These are phyloP conservation scores for Hemicentrotus pulcherrimus DNA, from an alignment of 35 echinoderm and acorn worm species.

Conservation along the genomic window DNA sequence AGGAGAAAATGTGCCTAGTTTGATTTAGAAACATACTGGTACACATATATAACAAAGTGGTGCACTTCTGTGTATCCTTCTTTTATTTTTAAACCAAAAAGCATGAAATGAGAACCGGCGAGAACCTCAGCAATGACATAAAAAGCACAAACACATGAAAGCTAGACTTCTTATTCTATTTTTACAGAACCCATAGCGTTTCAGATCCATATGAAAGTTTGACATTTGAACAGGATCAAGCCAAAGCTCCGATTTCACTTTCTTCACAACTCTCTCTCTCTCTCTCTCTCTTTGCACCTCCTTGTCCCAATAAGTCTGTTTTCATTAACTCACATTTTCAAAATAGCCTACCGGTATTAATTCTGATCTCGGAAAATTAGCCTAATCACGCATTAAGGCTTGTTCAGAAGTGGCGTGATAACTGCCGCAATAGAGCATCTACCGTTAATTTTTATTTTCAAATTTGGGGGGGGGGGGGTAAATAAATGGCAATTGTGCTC, in stretches of 20 bases:
- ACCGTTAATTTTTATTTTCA: no score
- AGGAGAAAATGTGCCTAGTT: no score
- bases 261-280: neutral
- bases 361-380: neutral
- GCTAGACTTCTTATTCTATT: neutral
- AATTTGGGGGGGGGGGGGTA: no score
- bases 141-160: neutral
- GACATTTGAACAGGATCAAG: constrained; percentile 24
- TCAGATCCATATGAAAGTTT: neutral
- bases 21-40: no score
- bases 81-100: no score
- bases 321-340: neutral
- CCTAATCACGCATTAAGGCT: neutral
- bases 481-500: no score
- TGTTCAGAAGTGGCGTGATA: no score
- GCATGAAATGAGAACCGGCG: no score
- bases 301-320: neutral
- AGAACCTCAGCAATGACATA: no score
- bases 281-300: neutral
- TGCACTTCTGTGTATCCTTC: no score
- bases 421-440: no score
- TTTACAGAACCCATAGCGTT: neutral
- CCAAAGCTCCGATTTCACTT: neutral
- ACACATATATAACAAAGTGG: no score
- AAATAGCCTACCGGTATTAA: neutral